These are phyloP conservation scores for Aix galericulata DNA, from an alignment of 2,113 vertebrate species.

Conservation along the genomic window DNA sequence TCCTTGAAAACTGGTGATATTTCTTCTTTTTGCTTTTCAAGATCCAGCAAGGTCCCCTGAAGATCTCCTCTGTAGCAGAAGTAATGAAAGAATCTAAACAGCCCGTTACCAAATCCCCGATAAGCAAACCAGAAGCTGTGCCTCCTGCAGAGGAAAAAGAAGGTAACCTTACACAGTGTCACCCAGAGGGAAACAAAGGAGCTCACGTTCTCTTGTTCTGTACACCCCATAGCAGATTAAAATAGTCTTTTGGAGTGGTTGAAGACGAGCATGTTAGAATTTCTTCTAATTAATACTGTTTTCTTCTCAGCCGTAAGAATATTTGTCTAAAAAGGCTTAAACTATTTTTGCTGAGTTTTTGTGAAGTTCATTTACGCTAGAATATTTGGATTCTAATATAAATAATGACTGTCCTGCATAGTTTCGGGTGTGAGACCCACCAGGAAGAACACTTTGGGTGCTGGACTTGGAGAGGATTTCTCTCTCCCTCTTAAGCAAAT, in stretches of 20 bases:
- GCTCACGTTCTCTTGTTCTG: background rate
- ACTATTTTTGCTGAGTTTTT: background rate
- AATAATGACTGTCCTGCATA: background rate
- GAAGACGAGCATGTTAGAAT: background rate
- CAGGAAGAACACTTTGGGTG: background rate
- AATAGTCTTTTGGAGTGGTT: background rate
- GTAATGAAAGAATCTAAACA: constrained; percentile 83
- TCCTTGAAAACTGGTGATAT: background rate
- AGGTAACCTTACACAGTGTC: constrained; percentile 67
- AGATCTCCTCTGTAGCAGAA: constrained; percentile 85
- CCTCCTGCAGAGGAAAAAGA: constrained; percentile 70
- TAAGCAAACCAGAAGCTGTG: constrained; percentile 66
- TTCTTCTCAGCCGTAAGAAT: background rate
- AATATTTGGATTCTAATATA: background rate
- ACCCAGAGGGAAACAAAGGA: background rate
- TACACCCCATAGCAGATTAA: background rate
- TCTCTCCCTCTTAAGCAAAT: background rate
- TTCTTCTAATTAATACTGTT: background rate
- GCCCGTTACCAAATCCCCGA: constrained; percentile 67
- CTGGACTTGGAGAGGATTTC: background rate
- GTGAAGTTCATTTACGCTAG: background rate
- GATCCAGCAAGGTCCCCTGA: constrained; percentile 76
- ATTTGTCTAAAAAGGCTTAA: background rate
- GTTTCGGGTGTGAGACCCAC: background rate
- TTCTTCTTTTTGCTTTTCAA: constrained; percentile 46